phyloP scores from a whole-genome alignment of 2,888 invertebrate genomes.

The Rotaria macrura region DNA sequence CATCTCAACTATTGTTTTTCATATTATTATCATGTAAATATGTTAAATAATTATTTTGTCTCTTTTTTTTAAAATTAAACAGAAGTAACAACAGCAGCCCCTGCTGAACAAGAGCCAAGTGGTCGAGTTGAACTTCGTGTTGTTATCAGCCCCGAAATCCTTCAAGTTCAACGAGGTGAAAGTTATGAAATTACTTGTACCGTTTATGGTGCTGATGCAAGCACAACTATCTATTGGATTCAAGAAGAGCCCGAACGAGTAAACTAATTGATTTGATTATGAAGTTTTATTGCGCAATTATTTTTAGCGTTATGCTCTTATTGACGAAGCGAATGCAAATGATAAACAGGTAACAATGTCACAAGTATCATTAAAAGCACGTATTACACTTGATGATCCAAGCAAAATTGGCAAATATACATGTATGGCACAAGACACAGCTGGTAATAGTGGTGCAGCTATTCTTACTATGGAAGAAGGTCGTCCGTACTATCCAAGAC shows the following conservation, averaged over 20 bases:
- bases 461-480: background rate
- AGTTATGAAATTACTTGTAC: background rate
- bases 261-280: background rate
- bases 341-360: background rate
- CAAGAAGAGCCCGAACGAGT: conserved; percentile 20
- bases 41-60: background rate
- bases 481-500: background rate
- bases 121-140: background rate
- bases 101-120: background rate
- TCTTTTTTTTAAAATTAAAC: background rate
- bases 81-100: background rate
- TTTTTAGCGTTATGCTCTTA: background rate
- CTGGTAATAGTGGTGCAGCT: background rate
- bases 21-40: too few relatives aligned
- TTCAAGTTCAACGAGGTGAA: background rate
- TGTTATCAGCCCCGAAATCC: background rate
- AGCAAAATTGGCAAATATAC: background rate
- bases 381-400: background rate
- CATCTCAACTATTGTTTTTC: background rate
- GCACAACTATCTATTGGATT: background rate
- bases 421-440: background rate
- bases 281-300: background rate
- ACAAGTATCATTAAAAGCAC: background rate
- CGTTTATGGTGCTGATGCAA: background rate
- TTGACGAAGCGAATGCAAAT: background rate